Percentiles rank a stretch among this genome's conserved stretches.
These are phyloP conservation scores for Berghia stephanieae DNA, from an alignment of 1,140 invertebrate genomes.

Conservation along the genomic window DNA sequence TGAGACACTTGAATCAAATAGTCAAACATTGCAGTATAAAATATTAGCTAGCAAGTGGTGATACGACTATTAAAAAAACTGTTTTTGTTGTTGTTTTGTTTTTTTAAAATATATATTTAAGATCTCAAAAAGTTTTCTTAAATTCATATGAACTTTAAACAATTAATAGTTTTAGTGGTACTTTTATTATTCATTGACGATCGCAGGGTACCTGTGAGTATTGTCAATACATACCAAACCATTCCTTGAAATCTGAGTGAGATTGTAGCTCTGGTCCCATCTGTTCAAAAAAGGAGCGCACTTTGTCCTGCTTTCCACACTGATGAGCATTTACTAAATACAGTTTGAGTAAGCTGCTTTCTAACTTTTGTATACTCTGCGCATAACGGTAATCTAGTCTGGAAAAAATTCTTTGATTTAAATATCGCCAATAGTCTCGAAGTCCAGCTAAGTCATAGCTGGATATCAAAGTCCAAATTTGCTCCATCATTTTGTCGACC, in stretches of 20 bases:
- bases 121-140: too few species aligned
- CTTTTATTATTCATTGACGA: not conserved
- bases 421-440: slow-evolving; percentile 86
- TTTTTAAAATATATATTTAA: too few species aligned
- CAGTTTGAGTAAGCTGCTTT: slow-evolving; percentile 87
- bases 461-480: slow-evolving; percentile 81
- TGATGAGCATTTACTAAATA: slow-evolving; percentile 88
- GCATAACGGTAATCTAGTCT: slow-evolving; percentile 86
- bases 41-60: not conserved
- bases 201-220: not conserved
- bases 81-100: too few species aligned
- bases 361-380: slow-evolving; percentile 83
- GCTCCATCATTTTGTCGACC: slow-evolving; percentile 91
- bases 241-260: slow-evolving; percentile 94
- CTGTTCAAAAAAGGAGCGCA: slow-evolving; percentile 88
- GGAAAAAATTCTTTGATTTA: slow-evolving; percentile 86
- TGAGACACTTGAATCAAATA: too few species aligned
- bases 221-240: slow-evolving; percentile 83
- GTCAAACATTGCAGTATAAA: not conserved
- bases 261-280: slow-evolving; percentile 87
- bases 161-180: too few species aligned
- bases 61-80: too few species aligned
- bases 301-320: slow-evolving; percentile 83
- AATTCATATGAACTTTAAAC: too few species aligned
- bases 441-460: slow-evolving; percentile 80